Evolutionary conservation across 2,113 vertebrate species (phyloP), one percentile per base, ranked within the genome.

Genomic region (Macrotus californicus): DNA sequence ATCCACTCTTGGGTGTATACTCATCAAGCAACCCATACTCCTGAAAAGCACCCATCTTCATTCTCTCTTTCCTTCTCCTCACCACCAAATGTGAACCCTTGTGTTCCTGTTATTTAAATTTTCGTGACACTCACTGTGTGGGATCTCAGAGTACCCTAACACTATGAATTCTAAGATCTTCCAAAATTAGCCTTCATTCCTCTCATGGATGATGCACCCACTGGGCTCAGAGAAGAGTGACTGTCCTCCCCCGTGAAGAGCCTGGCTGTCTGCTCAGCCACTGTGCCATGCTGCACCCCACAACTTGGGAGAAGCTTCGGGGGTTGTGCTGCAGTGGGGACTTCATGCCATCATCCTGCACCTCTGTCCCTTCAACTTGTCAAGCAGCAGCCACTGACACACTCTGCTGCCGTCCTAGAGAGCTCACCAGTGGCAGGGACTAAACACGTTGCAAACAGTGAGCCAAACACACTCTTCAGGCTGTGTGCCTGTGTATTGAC

Each of bases 1-100:
- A 1, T 59, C 52, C 41, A 46, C 22, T 46, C 15, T 0, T 0
- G 61, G 22, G 1, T 4, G 0, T 0, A 15, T 0, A 11, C 48
- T 77, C 46, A 16, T 26, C 50, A 36, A 16, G 21, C 16, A 36
- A 11, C 18, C 5, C 3, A 2, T 2, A 7, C 9, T 67, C 13
- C 29, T 61, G 13, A 67, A 87, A 87, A 19, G 1, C 1, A 0
- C 4, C 2, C 8, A 26, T 48, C 39, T 36, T 52, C 12, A 39
- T 16, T 52, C 7, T 50, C 21, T 39, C 34, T 69, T n/a, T 36
- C n/a, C 3, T 18, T 48, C 70, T 69, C 0, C 26, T 5, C 14
- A 29, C 26, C 9, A 46, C 41, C 6, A 21, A 29, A 72, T 41
- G 77, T 0, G 3, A 94, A 39, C 26, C 2, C 72, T 29, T 43